Percentiles rank a stretch among this genome's conserved stretches.
These are phyloP conservation scores for Spodoptera litura DNA, from an alignment of 1,140 invertebrate genomes.

Conservation along the genomic window DNA sequence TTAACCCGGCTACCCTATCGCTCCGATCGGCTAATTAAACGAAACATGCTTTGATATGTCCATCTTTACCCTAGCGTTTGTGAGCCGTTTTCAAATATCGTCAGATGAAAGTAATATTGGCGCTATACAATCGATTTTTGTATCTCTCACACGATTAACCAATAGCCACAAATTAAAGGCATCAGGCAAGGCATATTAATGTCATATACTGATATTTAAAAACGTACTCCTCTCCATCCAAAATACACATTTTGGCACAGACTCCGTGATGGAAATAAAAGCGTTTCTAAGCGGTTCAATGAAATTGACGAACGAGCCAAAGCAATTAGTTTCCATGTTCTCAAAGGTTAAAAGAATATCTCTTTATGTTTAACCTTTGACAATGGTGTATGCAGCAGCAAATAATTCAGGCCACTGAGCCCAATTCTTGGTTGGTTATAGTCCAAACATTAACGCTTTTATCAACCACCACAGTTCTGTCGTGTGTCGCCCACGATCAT, in stretches of 20 bases:
- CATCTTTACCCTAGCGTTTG: conserved; percentile 66
- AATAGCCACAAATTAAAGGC: no score
- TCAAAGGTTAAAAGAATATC: no score
- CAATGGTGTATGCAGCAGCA: no score
- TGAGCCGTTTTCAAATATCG: conserved; percentile 24
- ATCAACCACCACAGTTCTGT: conserved; percentile 12
- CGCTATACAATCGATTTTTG: neutral
- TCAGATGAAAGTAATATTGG: neutral
- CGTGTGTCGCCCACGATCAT: conserved; percentile 62
- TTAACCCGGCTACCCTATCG: conserved; percentile 42
- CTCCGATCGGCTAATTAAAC: conserved; percentile 44
- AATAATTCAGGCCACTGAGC: no score
- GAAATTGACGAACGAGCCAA: conserved; percentile 1
- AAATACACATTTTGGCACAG: conserved; percentile 25
- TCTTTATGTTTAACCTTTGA: no score
- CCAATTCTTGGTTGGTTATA: conserved; percentile 10
- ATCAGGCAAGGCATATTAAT: neutral
- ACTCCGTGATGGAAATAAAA: conserved; percentile 26
- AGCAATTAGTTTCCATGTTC: neutral
- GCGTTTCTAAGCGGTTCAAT: conserved; percentile 14
- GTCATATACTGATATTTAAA: neutral
- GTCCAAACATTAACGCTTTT: conserved; percentile 25
- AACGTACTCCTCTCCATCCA: conserved; percentile 12
- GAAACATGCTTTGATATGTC: conserved; percentile 53
- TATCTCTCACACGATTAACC: no score